Evolutionary conservation across 2,797 vertebrate genomes (phyloP), one percentile per base, ranked within the genome.

Genomic region (Zenarchopterus dispar): DNA sequence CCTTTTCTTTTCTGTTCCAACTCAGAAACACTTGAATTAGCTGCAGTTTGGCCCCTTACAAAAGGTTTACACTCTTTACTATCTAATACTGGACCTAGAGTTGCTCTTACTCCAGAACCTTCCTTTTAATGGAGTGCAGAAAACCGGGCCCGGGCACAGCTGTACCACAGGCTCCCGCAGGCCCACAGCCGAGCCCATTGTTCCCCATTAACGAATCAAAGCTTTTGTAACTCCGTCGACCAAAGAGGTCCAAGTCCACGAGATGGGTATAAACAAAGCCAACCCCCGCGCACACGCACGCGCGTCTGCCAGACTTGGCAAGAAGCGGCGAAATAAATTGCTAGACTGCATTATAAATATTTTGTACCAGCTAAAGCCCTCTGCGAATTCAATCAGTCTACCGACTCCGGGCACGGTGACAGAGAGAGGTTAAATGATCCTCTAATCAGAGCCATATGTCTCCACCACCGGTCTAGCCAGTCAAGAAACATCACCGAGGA

Each of bases 401-500:
- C 87, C 72, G 77, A 84, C 75, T 90, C 90, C 84, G 89, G 90
- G 89, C 86, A 88, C 49, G 71, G 76, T 71, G 89, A 88, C 88
- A 91, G 83, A 80, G 68, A 75, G 80, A 86, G 86, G 83, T 86
- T 87, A 88, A 91, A 89, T 68, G 75, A 84, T 86, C 65, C 53
- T 75, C 80, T 92, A 93, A 94, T 92, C 90, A 91, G 79, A 92
- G 80, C 90, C 93, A 93, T 73, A 91, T 94, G 93, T 84, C 84
- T 88, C 67, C 84, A 85, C 68, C 81, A 82, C 76, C 75, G 69
- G 81, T 84, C 84, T 86, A 83, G 78, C 81, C 82, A 49, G 75
- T 84, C 66, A 65, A 80, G 79, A 83, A 73, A 82, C 82, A 84
- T 81, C 84, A 82, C 86, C 41, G 45, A 66, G 48, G 72, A 60